These are phyloP conservation scores for Microdon myrmicae DNA, from an alignment of 2,888 invertebrate species.

Conservation along the genomic window DNA sequence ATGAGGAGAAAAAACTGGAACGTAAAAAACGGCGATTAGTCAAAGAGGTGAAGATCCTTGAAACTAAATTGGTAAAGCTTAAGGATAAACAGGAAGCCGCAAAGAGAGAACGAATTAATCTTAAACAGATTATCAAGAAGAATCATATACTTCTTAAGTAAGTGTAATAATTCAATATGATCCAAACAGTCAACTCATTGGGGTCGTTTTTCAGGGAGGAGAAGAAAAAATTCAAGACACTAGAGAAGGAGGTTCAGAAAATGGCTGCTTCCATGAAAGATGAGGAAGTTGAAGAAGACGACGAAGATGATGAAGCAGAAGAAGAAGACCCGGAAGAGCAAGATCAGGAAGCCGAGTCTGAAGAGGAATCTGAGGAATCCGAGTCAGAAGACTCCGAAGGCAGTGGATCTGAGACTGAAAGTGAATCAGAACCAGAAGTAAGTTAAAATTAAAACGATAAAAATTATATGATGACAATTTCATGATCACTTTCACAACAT, in stretches of 20 bases:
- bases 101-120: conserved; percentile 80
- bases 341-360: conserved; percentile 61
- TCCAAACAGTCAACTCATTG: too few species aligned
- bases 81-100: conserved; percentile 78
- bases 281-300: conserved; percentile 77
- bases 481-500: conserved; percentile 14
- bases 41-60: conserved; percentile 64
- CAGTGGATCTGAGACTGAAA: conserved; percentile 72
- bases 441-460: conserved; percentile 1
- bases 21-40: conserved; percentile 76
- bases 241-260: conserved; percentile 90
- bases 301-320: conserved; percentile 74
- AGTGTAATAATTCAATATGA: conserved; percentile 58
- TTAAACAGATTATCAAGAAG: conserved; percentile 84
- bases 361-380: conserved; percentile 63
- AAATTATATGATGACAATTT: neutral
- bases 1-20: conserved; percentile 73
- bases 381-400: conserved; percentile 68
- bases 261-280: conserved; percentile 90
- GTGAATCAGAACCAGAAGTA: conserved; percentile 60
- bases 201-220: conserved; percentile 71
- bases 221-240: conserved; percentile 81
- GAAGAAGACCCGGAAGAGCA: conserved; percentile 67
- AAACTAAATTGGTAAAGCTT: conserved; percentile 68
- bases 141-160: conserved; percentile 80